Evolutionary conservation across 2,113 vertebrate genomes (phyloP).

Genomic region (Ageneiosus marmoratus): DNA sequence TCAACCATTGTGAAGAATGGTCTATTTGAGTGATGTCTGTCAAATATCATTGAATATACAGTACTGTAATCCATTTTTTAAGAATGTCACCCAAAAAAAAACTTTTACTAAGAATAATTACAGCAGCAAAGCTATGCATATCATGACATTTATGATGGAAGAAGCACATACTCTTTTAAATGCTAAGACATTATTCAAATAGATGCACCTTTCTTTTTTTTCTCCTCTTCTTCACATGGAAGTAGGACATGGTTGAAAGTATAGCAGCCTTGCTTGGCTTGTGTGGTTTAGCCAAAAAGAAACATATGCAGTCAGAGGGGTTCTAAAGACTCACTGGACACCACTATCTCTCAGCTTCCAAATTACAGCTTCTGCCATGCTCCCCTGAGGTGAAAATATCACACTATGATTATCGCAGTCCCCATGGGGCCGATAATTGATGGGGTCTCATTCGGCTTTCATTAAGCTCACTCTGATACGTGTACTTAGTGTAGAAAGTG

Average conservation of each 20-base stretch:
- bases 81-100: background rate
- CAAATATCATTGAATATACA: background rate
- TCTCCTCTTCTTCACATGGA: background rate
- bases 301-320: background rate
- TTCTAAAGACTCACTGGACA: constrained; percentile 17
- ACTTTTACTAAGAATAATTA: background rate
- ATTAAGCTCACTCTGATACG: constrained; percentile 38
- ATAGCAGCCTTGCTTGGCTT: background rate
- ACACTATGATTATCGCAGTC: constrained; percentile 47
- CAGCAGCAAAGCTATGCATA: background rate
- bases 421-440: constrained; percentile 43
- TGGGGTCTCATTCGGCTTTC: constrained; percentile 37
- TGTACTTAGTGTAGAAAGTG: constrained; percentile 24
- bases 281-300: background rate
- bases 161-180: background rate
- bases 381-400: constrained; percentile 49
- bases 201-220: background rate
- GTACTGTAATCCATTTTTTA: constrained; percentile 2
- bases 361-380: constrained; percentile 28
- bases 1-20: constrained; percentile 31
- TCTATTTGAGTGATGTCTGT: constrained; percentile 8
- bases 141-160: constrained; percentile 16
- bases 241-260: background rate
- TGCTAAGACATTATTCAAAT: constrained; percentile 12
- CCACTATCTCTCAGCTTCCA: constrained; percentile 34